A percentile compares a stretch with the other conserved stretches of the same genome.
phyloP scores from a whole-genome alignment of 1,140 invertebrate species.

The Drosophila teissieri region DNA sequence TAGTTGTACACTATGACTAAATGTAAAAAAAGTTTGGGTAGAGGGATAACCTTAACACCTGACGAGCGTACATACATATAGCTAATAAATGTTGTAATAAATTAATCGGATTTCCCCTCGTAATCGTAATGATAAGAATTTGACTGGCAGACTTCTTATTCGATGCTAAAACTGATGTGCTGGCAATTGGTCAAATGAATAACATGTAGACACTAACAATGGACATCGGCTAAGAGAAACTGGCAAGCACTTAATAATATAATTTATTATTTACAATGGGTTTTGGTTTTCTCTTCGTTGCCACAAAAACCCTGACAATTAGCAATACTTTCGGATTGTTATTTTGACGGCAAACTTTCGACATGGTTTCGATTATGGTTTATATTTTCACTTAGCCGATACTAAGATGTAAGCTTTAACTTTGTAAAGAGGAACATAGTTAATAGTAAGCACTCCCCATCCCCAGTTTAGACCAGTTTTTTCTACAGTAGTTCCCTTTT shows the following conservation, averaged over 20 bases:
- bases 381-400: background rate
- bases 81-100: constrained; percentile 28
- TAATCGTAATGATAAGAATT: constrained; percentile 21
- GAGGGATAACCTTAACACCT: background rate
- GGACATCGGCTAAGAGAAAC: constrained; percentile 1
- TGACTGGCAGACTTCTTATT: constrained; percentile 63
- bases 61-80: background rate
- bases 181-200: constrained; percentile 18
- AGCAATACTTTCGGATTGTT: background rate
- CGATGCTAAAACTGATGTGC: constrained; percentile 37
- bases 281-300: no score
- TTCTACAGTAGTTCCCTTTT: constrained; percentile 11
- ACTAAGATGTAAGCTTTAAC: background rate
- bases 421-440: background rate
- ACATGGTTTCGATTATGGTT: background rate
- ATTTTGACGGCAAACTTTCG: background rate
- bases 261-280: constrained; percentile 2
- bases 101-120: constrained; percentile 26
- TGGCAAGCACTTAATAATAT: constrained; percentile 1
- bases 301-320: background rate
- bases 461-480: background rate
- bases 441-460: background rate
- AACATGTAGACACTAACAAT: background rate
- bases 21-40: constrained; percentile 10
- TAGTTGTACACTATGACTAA: constrained; percentile 26